Percentiles rank a stretch among this genome's conserved stretches.
Conservation (phyloP, 2,113 vertebrate genomes). For the Elephantulus edwardii region DNA sequence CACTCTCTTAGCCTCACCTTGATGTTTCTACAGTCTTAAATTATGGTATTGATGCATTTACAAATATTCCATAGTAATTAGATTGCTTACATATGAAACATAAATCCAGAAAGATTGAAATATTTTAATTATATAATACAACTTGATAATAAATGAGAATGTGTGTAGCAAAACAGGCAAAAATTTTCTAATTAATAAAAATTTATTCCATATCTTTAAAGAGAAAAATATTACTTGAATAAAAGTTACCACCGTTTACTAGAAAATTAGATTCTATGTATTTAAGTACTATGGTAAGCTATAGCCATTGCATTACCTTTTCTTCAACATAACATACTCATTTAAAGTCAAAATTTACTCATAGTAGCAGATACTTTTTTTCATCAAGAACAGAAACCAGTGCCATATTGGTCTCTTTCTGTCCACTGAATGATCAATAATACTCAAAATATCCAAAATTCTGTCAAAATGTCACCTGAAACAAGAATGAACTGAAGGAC, state of each 20-base stretch:
- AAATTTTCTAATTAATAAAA: not conserved
- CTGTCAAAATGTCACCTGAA: no score
- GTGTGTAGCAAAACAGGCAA: not conserved
- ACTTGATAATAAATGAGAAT: not conserved
- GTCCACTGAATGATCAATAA: no score
- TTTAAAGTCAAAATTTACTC: no score
- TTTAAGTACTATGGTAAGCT: not conserved
- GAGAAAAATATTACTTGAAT: not conserved
- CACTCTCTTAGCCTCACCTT: not conserved
- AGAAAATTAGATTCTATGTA: not conserved
- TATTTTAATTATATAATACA: not conserved
- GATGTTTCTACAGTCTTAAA: not conserved
- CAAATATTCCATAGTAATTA: not conserved
- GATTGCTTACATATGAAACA: not conserved
- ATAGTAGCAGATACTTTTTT: no score
- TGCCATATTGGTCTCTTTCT: no score
- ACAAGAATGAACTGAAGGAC: no score
- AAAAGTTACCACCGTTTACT: not conserved
- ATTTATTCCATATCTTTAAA: not conserved
- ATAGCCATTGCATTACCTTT: not conserved
- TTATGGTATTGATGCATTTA: not conserved
- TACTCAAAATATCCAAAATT: no score
- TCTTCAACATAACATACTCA: no score
- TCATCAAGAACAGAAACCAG: no score
- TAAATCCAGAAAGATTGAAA: not conserved